Conservation (phyloP, 2,797 vertebrate genomes). For the Miichthys miiuy region DNA sequence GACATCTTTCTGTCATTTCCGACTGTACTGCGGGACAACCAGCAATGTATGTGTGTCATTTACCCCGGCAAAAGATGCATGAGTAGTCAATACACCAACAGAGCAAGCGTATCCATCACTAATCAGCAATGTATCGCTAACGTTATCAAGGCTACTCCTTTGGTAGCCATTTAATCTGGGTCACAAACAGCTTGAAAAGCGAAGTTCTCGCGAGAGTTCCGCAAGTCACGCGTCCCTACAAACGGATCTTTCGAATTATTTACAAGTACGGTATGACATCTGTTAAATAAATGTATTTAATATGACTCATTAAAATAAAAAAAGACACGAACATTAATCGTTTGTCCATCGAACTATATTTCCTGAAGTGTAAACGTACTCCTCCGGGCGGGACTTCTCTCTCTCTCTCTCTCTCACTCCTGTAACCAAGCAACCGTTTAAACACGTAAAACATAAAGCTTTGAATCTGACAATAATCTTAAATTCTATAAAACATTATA, state of each 20-base stretch:
- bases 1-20: constrained; percentile 12
- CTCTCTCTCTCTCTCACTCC: not conserved
- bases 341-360: not conserved
- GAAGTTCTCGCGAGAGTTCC: constrained; percentile 72
- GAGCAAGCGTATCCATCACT: not conserved
- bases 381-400: constrained; percentile 40
- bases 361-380: constrained; percentile 15
- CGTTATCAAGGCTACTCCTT: constrained; percentile 38
- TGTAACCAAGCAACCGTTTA: constrained; percentile 67
- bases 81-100: not conserved
- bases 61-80: not conserved
- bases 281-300: not conserved
- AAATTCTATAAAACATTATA: not conserved
- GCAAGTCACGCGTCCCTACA: constrained; percentile 27
- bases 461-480: constrained; percentile 32
- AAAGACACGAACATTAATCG: not conserved
- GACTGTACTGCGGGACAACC: not conserved
- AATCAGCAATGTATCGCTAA: not conserved
- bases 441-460: constrained; percentile 49
- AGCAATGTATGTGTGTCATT: not conserved
- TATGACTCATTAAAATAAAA: not conserved
- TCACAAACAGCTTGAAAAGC: constrained; percentile 27
- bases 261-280: not conserved
- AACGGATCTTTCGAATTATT: constrained; percentile 46
- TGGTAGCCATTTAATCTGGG: constrained; percentile 62